phyloP scores from a whole-genome alignment of 2,888 invertebrate genomes.

The Orgyia antiqua region DNA sequence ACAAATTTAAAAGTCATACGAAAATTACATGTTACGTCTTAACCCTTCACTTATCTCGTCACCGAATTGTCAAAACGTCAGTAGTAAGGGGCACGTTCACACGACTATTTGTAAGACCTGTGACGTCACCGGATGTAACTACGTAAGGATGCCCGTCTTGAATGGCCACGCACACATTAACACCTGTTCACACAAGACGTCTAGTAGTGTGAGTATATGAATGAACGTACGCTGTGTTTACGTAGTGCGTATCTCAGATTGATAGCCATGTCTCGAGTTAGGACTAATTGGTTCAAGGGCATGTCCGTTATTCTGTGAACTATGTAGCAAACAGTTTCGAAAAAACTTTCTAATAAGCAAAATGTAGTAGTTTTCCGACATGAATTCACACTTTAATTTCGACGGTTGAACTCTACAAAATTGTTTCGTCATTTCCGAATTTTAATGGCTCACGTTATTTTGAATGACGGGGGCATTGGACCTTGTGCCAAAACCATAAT shows the following conservation, averaged over 20 bases:
- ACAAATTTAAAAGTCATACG: conserved; percentile 20
- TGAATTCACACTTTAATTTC: conserved; percentile 59
- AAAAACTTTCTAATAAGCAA: conserved; percentile 45
- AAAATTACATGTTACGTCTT: conserved; percentile 42
- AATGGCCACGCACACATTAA: conserved; percentile 62
- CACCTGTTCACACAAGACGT: conserved; percentile 21
- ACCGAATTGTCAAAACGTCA: conserved; percentile 53
- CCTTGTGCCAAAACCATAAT: conserved; percentile 63
- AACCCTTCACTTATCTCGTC: conserved; percentile 56
- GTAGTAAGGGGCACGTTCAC: conserved; percentile 52
- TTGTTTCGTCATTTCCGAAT: conserved; percentile 71
- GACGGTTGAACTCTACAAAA: conserved; percentile 59
- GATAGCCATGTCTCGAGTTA: conserved; percentile 44
- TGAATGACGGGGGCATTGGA: conserved; percentile 67
- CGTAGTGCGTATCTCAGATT: conserved; percentile 51
- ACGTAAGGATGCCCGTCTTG: conserved; percentile 63
- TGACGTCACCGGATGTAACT: conserved; percentile 69
- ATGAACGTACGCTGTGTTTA: conserved; percentile 58
- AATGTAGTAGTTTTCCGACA: conserved; percentile 40
- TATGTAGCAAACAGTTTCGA: conserved; percentile 34
- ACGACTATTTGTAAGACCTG: conserved; percentile 65
- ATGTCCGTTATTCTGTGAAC: conserved; percentile 41
- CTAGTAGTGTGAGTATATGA: conserved; percentile 43
- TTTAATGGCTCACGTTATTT: conserved; percentile 60
- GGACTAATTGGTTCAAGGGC: conserved; percentile 49